Conservation (phyloP, 2,888 invertebrate genomes). For the Chironomus riparius region DNA sequence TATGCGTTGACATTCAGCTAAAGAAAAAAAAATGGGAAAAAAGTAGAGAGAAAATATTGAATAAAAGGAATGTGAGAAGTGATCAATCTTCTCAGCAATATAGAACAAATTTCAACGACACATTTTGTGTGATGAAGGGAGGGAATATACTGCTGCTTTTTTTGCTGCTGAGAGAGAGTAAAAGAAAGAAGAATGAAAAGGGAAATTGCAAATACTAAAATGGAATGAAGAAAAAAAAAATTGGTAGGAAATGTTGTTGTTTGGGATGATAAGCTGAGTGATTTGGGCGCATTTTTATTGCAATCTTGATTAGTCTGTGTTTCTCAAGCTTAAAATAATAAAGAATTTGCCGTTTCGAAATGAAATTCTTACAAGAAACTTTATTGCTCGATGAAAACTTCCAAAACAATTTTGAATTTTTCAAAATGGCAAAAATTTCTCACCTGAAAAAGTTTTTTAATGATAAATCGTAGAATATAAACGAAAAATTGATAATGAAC, state of each 20-base stretch:
- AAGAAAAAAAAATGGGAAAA: neutral
- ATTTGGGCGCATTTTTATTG: too few relatives aligned
- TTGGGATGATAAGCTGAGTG: too few relatives aligned
- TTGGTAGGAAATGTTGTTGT: too few relatives aligned
- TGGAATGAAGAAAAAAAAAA: neutral
- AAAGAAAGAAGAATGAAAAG: neutral
- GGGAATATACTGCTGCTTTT: neutral
- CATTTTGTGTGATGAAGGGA: neutral
- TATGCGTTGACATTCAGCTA: conserved; percentile 25
- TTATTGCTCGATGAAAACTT: too few relatives aligned
- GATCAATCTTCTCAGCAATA: conserved; percentile 21
- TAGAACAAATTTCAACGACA: conserved; percentile 16
- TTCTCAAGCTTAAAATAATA: too few relatives aligned
- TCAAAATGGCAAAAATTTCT: neutral
- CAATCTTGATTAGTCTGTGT: too few relatives aligned
- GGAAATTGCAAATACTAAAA: conserved; percentile 21
- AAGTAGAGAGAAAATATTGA: conserved; percentile 14
- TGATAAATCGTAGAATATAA: too few relatives aligned
- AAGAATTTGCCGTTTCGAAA: too few relatives aligned
- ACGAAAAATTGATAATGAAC: too few relatives aligned
- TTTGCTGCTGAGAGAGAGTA: neutral
- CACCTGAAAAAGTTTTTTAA: neutral
- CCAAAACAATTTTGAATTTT: too few relatives aligned
- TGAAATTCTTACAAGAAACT: too few relatives aligned
- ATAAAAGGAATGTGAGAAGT: conserved; percentile 24